phyloP scores from a whole-genome alignment of 2,797 vertebrate species.

The Benthosema pterotum region DNA sequence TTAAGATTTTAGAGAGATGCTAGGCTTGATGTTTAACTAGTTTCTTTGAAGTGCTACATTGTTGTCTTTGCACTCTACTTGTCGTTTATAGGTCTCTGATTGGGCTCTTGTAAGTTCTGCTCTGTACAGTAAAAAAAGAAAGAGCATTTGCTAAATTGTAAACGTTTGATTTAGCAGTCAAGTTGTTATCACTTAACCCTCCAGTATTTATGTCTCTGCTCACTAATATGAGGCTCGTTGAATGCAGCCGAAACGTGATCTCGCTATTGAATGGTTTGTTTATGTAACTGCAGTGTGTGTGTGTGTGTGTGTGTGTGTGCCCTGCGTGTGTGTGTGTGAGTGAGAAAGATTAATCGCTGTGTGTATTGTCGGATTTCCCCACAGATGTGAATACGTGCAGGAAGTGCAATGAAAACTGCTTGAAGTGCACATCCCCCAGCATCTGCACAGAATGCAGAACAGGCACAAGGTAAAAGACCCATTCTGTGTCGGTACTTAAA shows the following conservation, averaged over 20 bases:
- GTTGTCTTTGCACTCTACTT: too few relatives aligned
- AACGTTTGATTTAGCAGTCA: too few relatives aligned
- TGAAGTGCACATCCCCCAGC: constrained; percentile 87
- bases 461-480: constrained; percentile 87
- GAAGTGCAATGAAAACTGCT: constrained; percentile 92
- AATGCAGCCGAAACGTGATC: constrained; percentile 10
- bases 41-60: too few relatives aligned
- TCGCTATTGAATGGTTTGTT: constrained; percentile 48
- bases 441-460: constrained; percentile 93
- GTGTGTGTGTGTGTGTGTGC: too few relatives aligned
- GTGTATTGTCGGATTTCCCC: constrained; percentile 59
- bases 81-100: too few relatives aligned
- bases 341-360: constrained; percentile 51
- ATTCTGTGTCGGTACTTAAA: constrained; percentile 56
- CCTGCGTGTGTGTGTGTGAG: constrained; percentile 29
- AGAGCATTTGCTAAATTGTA: too few relatives aligned
- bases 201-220: background rate
- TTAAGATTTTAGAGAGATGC: too few relatives aligned
- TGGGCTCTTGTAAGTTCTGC: too few relatives aligned
- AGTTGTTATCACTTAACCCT: constrained; percentile 1
- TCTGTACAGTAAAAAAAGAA: too few relatives aligned
- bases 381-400: constrained; percentile 89
- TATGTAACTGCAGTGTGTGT: constrained; percentile 32
- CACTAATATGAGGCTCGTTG: constrained; percentile 13
- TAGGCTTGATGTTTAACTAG: too few relatives aligned